Percentiles rank a stretch among this genome's conserved stretches.
Conservation (phyloP, 2,797 vertebrate species). For the Artibeus jamaicensis region DNA sequence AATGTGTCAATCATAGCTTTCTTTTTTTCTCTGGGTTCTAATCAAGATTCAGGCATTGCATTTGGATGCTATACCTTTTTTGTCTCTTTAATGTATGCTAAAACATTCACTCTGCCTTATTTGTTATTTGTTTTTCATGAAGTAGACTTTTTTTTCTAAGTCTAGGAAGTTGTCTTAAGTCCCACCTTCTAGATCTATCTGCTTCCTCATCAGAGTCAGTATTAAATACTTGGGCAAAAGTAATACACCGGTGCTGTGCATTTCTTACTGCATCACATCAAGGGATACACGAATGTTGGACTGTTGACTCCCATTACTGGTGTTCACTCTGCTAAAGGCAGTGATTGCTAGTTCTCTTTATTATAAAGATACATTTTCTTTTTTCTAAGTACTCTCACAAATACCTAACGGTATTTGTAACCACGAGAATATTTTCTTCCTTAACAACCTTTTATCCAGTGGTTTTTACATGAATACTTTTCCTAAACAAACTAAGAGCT, state of each 20-base stretch:
- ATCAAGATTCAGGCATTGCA: not conserved
- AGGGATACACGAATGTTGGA: not conserved
- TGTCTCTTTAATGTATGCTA: not conserved
- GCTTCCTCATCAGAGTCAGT: not conserved
- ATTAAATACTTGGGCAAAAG: conserved; percentile 12
- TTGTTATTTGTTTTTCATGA: not conserved
- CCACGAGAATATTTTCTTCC: not conserved
- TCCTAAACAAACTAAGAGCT: not conserved
- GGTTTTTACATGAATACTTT: not conserved
- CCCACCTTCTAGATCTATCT: not conserved
- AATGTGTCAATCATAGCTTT: not conserved
- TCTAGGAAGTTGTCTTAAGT: not conserved
- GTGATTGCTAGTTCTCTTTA: not conserved
- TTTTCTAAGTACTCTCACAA: not conserved
- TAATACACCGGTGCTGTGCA: not conserved
- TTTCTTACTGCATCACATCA: not conserved
- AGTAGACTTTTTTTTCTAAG: not conserved
- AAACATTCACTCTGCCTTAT: not conserved
- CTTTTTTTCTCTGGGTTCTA: not conserved
- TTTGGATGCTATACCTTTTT: not conserved
- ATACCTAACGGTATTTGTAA: not conserved
- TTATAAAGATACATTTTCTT: not conserved
- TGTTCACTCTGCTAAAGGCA: not conserved
- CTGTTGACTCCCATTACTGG: not conserved
- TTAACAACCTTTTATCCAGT: not conserved